Evolutionary conservation across 2,113 vertebrate genomes (phyloP), one percentile per base, ranked within the genome.

Genomic region (Tautogolabrus adspersus): DNA sequence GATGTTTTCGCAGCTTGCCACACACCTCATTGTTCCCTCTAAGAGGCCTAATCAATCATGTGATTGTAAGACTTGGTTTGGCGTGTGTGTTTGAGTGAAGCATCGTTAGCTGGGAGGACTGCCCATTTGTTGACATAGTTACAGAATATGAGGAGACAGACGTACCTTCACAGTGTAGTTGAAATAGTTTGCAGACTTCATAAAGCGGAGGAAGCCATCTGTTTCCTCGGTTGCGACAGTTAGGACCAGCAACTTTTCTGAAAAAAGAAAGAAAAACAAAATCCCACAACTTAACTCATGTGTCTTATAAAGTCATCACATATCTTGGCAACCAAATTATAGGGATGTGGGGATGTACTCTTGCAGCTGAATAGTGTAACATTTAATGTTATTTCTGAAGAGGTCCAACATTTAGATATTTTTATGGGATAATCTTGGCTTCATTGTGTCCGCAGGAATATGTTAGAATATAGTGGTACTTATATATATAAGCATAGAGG

Each of bases 141-240:
- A 75, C 19, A 44, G 10, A 59, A 57, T 62, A 66, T 11, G 8
- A 46, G 6, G 42, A 42, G 2, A 58, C 49, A 22, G 10, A 46
- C 70, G 87, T 95, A 98, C 98, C 97, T 98, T 97, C 40, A 99
- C 95, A 91, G 95, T 96, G 88, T 98, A 99, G 91, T 97, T 97
- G 93, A 98, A 98, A 79, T 96, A 95, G 61, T 94, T 94, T 85
- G 97, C 96, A 70, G 97, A 96, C 88, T 93, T 94, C 95, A 98
- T 96, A 87, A 99, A 99, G 80, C 97, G 96, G 55, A 87, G 94
- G 86, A 96, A 99, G 83, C 98, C 98, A 83, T 99, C 98, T 0
- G 94, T 97, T 93, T 97, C 96, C 88, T 95, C 93, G 10, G 97
- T 99, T 72, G 97, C 97, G 65, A 99, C 95, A 52, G 97, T 99